Conservation (phyloP, 2,888 invertebrate species). For the Galerucella pusilla region DNA sequence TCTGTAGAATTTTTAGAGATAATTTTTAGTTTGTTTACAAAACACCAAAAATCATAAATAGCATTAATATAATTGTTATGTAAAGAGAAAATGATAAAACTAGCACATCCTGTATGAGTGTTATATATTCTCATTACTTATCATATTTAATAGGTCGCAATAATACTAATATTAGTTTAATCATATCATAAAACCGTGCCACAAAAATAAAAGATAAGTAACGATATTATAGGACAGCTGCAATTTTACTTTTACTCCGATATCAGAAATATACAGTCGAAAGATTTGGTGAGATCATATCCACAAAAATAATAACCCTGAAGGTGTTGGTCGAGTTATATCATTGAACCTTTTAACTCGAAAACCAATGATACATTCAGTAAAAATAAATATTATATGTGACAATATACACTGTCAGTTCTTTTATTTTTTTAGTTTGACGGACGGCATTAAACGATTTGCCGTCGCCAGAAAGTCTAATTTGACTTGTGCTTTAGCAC, state of each 20-base stretch:
- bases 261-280: conserved; percentile 21
- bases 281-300: conserved; percentile 33
- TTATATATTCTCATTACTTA: not conserved
- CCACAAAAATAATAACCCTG: conserved; percentile 19
- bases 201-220: not conserved
- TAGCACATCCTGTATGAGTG: too few relatives aligned
- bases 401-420: conserved; percentile 42
- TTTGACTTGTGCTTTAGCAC: conserved; percentile 40
- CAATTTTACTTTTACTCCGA: not conserved
- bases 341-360: conserved; percentile 43
- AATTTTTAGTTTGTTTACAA: too few relatives aligned
- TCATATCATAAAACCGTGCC: not conserved
- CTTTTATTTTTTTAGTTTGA: conserved; percentile 27
- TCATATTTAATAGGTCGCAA: not conserved
- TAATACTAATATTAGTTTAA: not conserved
- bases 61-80: too few relatives aligned
- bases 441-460: conserved; percentile 36
- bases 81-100: too few relatives aligned
- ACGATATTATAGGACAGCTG: not conserved
- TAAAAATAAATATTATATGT: conserved; percentile 39
- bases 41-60: too few relatives aligned
- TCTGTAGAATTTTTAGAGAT: too few relatives aligned
- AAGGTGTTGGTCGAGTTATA: conserved; percentile 19
- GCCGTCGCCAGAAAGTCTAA: conserved; percentile 40
- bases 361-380: conserved; percentile 44